Conservation (phyloP, 2,888 invertebrate species). For the Allacma fusca region DNA sequence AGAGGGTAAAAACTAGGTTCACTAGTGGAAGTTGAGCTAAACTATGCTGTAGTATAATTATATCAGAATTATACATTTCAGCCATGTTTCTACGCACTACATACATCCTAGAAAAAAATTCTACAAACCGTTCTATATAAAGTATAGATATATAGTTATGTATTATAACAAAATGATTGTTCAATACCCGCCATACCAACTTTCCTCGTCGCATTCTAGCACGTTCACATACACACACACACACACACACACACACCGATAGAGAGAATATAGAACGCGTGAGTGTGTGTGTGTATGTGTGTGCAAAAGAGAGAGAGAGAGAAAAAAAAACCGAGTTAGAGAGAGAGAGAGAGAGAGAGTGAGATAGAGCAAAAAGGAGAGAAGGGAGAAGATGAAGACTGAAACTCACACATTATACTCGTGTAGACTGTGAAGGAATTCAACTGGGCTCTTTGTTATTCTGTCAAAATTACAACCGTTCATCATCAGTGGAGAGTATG, state of each 20-base stretch:
- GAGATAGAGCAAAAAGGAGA: conserved; percentile 13
- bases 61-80: no score
- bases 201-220: background rate
- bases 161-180: background rate
- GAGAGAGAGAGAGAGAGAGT: conserved; percentile 18
- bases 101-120: no score
- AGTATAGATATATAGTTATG: no score
- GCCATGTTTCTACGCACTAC: no score
- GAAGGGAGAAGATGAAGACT: background rate
- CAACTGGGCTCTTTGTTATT: conserved; percentile 37
- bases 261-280: no score
- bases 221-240: no score
- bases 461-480: conserved; percentile 41
- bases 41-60: no score
- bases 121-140: no score
- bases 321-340: background rate
- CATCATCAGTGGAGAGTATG: conserved; percentile 35
- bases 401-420: conserved; percentile 13
- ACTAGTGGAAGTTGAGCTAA: no score
- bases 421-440: conserved; percentile 1
- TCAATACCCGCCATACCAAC: conserved; percentile 7
- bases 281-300: no score
- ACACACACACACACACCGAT: no score
- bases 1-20: background rate
- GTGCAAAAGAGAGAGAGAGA: no score